Base-by-base conservation (phyloP, 2,888 invertebrate species). In the Gisinianus flammeolus region DNA sequence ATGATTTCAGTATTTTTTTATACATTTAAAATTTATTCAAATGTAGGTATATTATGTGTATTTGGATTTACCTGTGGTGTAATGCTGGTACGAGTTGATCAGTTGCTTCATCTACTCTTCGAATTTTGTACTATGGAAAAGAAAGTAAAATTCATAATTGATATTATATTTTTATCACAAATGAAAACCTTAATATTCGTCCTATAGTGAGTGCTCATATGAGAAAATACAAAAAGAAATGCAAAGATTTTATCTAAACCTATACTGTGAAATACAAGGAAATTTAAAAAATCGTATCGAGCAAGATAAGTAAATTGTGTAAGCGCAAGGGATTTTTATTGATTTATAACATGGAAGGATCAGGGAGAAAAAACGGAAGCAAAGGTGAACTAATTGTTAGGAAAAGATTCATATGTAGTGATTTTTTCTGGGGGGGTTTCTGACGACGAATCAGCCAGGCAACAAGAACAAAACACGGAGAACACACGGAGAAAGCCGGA, bases 1-100 rank as follows among this genome's bases (percentile, higher is more conserved):
- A 12, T n/a, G 44, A 10, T 58, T 56, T 56, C n/a, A 76, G 16
- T 28, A 68, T 12, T n/a, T 6, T 6, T 10, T 10, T 19, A 4
- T 8, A 10, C 8, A 28, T n/a, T n/a, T n/a, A n/a, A 8, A 35
- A 52, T 54, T 28, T 30, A 10, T 74, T 28, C 16, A 58, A n/a
- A 26, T 44, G 31, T 62, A 19, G 30, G 44, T 10, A 19, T 66
- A 67, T 76, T 56, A 2, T 10, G 8, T 8, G 16, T 44, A 44
- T 44, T 44, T 64, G 24, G 28, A 68, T 19, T 26, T 79, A 83
- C 84, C 85, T 75, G 58, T 82, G 83, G 67, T 85, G 83, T 62
- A 84, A 83, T 33, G 82, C 83, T 24, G 85, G 85, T 12, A 85
- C 82, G 26, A 85, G 78, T 73, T 85, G 84, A 70, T 84, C 85